phyloP scores from a whole-genome alignment of 2,113 vertebrate genomes.

The Pollachius pollachius region DNA sequence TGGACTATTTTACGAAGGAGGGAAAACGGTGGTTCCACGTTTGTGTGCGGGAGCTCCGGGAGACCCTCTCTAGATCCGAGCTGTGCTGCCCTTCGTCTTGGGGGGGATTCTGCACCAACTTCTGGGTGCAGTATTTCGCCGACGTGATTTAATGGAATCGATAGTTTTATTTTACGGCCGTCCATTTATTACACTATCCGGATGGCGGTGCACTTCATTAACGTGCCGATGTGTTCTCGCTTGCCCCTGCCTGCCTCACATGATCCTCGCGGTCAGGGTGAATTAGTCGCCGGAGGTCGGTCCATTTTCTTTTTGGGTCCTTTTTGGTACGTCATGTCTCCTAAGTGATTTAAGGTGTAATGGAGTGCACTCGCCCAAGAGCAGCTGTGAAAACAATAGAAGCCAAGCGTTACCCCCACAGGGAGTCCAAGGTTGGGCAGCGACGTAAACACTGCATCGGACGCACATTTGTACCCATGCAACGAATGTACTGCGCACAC shows the following conservation, averaged over 20 bases:
- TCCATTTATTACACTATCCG: constrained; percentile 23
- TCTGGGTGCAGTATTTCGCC: not conserved
- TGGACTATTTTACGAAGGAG: not conserved
- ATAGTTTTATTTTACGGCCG: not conserved
- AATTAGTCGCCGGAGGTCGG: constrained; percentile 62
- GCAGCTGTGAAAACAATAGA: constrained; percentile 70
- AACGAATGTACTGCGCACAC: no score
- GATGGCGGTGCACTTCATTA: constrained; percentile 28
- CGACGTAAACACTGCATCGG: not conserved
- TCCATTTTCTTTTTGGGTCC: not conserved
- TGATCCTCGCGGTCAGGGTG: constrained; percentile 56
- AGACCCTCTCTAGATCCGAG: no score
- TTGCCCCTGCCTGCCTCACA: constrained; percentile 44
- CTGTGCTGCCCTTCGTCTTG: not conserved
- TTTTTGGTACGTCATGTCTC: constrained; percentile 70
- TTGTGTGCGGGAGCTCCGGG: no score
- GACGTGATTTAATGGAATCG: no score
- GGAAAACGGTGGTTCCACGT: not conserved
- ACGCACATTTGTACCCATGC: no score
- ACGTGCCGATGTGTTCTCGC: constrained; percentile 37
- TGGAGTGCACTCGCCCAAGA: constrained; percentile 67
- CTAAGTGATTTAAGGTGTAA: constrained; percentile 76
- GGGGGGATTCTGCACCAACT: constrained; percentile 18
- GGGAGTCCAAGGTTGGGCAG: constrained; percentile 51
- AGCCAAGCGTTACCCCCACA: constrained; percentile 64